phyloP scores from a whole-genome alignment of 2,888 invertebrate species.

The Heterodera filipjevi region DNA sequence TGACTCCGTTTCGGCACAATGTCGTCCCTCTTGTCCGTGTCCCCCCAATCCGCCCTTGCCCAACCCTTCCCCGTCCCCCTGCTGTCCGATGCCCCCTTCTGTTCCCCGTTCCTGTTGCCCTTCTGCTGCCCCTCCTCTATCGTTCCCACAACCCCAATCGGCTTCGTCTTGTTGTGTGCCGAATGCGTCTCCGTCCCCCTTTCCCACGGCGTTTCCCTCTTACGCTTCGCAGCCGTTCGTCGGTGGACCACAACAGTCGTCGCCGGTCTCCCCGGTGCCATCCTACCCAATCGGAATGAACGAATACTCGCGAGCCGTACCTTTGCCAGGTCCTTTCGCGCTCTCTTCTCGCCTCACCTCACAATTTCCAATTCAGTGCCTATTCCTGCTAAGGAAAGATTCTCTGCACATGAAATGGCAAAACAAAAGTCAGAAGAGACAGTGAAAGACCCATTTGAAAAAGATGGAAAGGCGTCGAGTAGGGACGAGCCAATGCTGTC shows the following conservation, averaged over 20 bases:
- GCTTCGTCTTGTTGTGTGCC: not conserved
- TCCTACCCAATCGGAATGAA: constrained; percentile 5
- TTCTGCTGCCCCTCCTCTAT: not conserved
- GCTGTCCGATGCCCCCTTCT: not conserved
- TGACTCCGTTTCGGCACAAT: not conserved
- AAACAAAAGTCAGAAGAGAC: constrained; percentile 7
- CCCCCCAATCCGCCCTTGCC: not conserved
- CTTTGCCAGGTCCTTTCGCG: not conserved
- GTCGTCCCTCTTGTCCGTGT: not conserved
- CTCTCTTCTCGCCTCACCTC: not conserved
- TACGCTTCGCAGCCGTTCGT: constrained; percentile 9
- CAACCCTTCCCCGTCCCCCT: not conserved
- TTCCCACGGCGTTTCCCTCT: not conserved
- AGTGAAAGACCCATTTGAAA: constrained; percentile 22
- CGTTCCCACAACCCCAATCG: not conserved
- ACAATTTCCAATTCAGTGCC: constrained; percentile 1
- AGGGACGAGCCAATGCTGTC: constrained; percentile 12
- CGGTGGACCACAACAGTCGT: not conserved
- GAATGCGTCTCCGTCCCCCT: constrained; percentile 12
- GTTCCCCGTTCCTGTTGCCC: not conserved
- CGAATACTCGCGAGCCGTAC: not conserved
- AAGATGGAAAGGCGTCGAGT: constrained; percentile 1
- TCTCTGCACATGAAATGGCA: not conserved
- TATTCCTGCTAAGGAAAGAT: constrained; percentile 19
- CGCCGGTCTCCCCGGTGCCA: not conserved